phyloP scores from a whole-genome alignment of 2,113 vertebrate genomes.

The Macquaria australasica region DNA sequence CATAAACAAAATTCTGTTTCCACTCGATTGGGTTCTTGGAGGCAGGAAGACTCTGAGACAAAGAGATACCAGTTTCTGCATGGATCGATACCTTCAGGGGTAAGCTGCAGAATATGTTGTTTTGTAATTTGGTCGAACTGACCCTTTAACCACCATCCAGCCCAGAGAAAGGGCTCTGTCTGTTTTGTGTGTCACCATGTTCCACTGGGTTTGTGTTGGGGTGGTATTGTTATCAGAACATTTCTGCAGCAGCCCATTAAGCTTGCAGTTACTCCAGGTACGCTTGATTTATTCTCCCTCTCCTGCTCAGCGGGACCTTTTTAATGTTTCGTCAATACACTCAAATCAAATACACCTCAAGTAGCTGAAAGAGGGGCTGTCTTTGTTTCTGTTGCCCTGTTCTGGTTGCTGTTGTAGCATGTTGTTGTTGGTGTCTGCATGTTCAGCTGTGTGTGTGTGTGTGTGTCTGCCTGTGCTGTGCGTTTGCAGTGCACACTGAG shows the following conservation, averaged over 20 bases:
- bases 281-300: slow-evolving; percentile 21
- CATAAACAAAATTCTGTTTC: not conserved
- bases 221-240: not conserved
- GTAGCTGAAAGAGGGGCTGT: slow-evolving; percentile 15
- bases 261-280: slow-evolving; percentile 39
- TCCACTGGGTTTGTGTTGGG: slow-evolving; percentile 23
- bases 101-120: not conserved
- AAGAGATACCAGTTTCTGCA: not conserved
- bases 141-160: slow-evolving; percentile 40
- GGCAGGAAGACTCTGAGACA: too few species aligned
- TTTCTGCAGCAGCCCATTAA: slow-evolving; percentile 23
- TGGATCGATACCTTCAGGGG: not conserved
- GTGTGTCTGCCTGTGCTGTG: slow-evolving; percentile 50
- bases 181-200: slow-evolving; percentile 21
- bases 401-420: slow-evolving; percentile 42
- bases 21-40: too few species aligned
- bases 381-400: slow-evolving; percentile 7
- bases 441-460: slow-evolving; percentile 55
- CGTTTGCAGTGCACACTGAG: slow-evolving; percentile 70
- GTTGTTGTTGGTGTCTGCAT: slow-evolving; percentile 65
- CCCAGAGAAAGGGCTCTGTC: slow-evolving; percentile 27
- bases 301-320: not conserved
- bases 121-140: slow-evolving; percentile 49
- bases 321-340: not conserved
- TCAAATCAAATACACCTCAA: slow-evolving; percentile 37